Evolutionary conservation across 53 echinoderm and acorn worm species (phyloP).

Genomic region (Hippasteria phrygiana): DNA sequence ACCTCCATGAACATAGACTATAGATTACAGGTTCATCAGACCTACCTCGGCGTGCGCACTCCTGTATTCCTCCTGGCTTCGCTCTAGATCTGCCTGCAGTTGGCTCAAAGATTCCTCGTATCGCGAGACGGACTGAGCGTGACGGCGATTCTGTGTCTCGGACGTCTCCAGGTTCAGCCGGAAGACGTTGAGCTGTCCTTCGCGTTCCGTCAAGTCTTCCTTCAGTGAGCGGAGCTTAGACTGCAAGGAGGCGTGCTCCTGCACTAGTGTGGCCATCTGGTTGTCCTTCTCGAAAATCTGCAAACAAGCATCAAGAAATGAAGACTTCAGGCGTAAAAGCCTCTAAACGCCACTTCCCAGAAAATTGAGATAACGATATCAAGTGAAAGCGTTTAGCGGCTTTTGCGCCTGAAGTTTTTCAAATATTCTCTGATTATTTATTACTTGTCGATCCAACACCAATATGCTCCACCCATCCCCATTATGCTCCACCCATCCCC

Average conservation of each 20-base stretch:
- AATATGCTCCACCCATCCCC: no score
- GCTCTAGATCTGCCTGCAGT: slow-evolving; percentile 83
- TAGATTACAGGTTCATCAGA: no score
- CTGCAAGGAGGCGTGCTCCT: slow-evolving; percentile 73
- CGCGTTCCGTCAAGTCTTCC: slow-evolving; percentile 84
- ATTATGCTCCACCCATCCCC: no score
- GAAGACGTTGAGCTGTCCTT: slow-evolving; percentile 81
- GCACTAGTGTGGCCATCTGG: slow-evolving; percentile 68
- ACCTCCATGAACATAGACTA: no score
- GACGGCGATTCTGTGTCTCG: slow-evolving; percentile 78
- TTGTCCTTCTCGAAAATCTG: slow-evolving; percentile 85
- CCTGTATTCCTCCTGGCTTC: slow-evolving; percentile 76
- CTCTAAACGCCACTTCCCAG: no score
- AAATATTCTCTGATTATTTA: no score
- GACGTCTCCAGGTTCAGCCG: slow-evolving; percentile 89
- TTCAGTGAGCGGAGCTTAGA: slow-evolving; percentile 66
- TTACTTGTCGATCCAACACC: no score
- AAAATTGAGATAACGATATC: no score
- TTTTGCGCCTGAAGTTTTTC: no score
- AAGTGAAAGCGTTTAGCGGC: no score
- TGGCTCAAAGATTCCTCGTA: slow-evolving; percentile 83
- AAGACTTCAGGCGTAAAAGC: no score
- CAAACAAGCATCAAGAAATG: neutral
- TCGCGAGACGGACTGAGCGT: slow-evolving; percentile 78
- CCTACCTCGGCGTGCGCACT: slow-evolving; percentile 80